Percentiles rank a stretch among this genome's conserved stretches.
These are phyloP conservation scores for Phorcus lineatus DNA, from an alignment of 2,888 invertebrate species.

Conservation along the genomic window DNA sequence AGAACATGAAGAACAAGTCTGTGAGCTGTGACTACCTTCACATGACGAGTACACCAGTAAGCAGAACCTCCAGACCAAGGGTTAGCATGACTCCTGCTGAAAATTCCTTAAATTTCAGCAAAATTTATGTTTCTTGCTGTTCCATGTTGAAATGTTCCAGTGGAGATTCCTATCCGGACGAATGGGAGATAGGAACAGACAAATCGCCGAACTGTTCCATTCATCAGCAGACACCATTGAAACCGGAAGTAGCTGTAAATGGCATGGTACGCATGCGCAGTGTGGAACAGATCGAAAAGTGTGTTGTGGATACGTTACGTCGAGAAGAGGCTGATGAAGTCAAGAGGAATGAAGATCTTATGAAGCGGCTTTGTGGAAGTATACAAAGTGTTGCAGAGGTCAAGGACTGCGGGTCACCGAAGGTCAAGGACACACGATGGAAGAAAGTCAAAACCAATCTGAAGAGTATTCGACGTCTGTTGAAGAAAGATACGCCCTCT, in stretches of 20 bases:
- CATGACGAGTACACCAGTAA: background rate
- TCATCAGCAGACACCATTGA: background rate
- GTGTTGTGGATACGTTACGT: background rate
- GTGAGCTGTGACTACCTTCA: background rate
- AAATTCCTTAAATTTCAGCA: background rate
- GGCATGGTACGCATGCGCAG: background rate
- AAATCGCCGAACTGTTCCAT: background rate
- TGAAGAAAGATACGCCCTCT: background rate
- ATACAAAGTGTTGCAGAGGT: background rate
- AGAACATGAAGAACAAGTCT: background rate
- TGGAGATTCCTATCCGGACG: background rate
- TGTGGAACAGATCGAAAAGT: slow-evolving; percentile 3
- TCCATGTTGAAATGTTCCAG: background rate
- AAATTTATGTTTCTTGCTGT: background rate
- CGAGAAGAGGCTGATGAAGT: background rate
- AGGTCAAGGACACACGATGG: background rate
- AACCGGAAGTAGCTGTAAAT: background rate
- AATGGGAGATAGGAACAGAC: background rate
- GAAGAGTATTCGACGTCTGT: background rate
- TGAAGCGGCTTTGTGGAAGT: background rate
- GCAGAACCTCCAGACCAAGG: background rate
- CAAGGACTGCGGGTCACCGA: background rate
- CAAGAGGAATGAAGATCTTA: background rate
- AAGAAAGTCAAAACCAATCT: background rate
- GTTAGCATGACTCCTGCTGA: background rate